These are phyloP conservation scores for Calycopis cecrops DNA, from an alignment of 1,140 invertebrate genomes.

Conservation along the genomic window DNA sequence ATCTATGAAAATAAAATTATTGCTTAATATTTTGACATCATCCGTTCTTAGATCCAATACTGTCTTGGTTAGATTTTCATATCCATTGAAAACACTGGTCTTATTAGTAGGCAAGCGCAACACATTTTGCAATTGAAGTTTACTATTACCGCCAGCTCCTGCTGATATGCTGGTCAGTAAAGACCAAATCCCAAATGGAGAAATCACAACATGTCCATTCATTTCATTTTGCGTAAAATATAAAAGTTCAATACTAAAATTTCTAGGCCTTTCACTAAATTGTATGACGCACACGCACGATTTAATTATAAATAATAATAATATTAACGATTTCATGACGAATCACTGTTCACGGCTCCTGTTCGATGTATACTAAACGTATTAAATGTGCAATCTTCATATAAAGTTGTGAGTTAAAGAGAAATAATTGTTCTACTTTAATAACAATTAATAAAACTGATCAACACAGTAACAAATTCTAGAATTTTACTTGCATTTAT, in stretches of 20 bases:
- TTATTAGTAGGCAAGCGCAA: constrained; percentile 36
- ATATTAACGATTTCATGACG: constrained; percentile 30
- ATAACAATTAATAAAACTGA: too few species aligned
- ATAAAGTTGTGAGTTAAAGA: too few species aligned
- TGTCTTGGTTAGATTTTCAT: constrained; percentile 30
- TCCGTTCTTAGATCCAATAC: constrained; percentile 28
- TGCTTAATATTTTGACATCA: constrained; percentile 34
- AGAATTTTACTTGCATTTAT: too few species aligned
- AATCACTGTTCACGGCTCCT: not conserved
- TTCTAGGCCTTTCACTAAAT: constrained; percentile 42
- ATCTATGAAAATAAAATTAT: constrained; percentile 44
- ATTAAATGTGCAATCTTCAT: not conserved
- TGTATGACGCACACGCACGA: constrained; percentile 34
- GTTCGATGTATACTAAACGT: not conserved
- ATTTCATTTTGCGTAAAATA: constrained; percentile 38
- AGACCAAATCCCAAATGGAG: constrained; percentile 50
- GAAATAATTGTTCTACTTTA: too few species aligned
- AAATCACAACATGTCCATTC: constrained; percentile 40
- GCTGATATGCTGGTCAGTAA: constrained; percentile 40
- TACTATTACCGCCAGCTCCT: constrained; percentile 29
- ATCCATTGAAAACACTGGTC: constrained; percentile 31
- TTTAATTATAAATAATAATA: constrained; percentile 23
- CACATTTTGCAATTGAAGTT: constrained; percentile 27
- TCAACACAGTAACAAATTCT: too few species aligned
- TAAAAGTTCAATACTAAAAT: constrained; percentile 47